These are phyloP conservation scores for Hofmannophila pseudospretella DNA, from an alignment of 2,888 invertebrate genomes.

Conservation along the genomic window DNA sequence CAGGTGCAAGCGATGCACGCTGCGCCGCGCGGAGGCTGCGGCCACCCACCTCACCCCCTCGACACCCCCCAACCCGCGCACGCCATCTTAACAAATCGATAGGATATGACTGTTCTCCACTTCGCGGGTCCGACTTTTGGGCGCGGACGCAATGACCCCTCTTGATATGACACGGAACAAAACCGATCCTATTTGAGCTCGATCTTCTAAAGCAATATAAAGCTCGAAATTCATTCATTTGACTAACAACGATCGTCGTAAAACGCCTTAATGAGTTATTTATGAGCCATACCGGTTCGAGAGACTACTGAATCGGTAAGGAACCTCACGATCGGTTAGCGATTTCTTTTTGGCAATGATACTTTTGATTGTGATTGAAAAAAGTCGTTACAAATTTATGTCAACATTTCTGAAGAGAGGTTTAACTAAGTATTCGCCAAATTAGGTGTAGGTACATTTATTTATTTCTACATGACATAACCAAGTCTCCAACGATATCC, in stretches of 20 bases:
- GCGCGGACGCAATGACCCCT: conserved; percentile 71
- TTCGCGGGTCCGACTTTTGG: conserved; percentile 74
- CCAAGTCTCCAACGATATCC: too few species aligned
- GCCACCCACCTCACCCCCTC: conserved; percentile 46
- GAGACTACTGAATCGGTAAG: background rate
- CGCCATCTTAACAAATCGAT: conserved; percentile 80
- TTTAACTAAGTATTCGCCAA: too few species aligned
- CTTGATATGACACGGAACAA: conserved; percentile 49
- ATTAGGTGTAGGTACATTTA: too few species aligned
- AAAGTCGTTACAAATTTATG: background rate
- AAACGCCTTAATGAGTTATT: conserved; percentile 6
- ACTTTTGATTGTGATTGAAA: background rate
- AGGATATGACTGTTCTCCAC: conserved; percentile 79
- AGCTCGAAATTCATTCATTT: conserved; percentile 8
- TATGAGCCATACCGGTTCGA: conserved; percentile 8
- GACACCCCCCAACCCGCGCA: conserved; percentile 49
- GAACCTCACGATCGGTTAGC: background rate
- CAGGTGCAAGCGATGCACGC: conserved; percentile 73
- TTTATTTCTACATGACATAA: too few species aligned
- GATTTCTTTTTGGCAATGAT: background rate
- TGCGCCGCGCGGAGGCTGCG: conserved; percentile 67
- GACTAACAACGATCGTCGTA: conserved; percentile 2
- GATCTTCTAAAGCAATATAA: background rate
- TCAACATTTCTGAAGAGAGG: too few species aligned
- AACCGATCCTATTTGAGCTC: conserved; percentile 16